phyloP scores from a whole-genome alignment of 2,888 invertebrate genomes.

The Pseudococcus viburni region DNA sequence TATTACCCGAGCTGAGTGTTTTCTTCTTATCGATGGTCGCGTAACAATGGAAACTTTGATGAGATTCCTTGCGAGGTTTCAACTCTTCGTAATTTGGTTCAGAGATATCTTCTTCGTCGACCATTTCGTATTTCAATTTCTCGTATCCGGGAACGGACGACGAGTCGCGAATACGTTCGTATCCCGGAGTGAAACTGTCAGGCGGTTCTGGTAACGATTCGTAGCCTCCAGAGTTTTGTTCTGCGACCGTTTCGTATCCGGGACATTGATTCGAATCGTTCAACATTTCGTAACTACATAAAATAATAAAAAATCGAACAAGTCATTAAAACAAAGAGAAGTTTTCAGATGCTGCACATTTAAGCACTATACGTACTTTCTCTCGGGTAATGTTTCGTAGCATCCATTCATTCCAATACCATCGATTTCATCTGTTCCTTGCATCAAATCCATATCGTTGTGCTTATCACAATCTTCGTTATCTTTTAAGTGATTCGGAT shows the following conservation, averaged over 20 bases:
- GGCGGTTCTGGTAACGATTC: slow-evolving; percentile 63
- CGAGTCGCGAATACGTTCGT: slow-evolving; percentile 66
- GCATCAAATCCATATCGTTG: not conserved
- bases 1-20: slow-evolving; percentile 69
- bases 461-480: not conserved
- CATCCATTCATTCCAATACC: slow-evolving; percentile 52
- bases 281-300: slow-evolving; percentile 56
- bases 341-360: not conserved
- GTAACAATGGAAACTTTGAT: slow-evolving; percentile 71
- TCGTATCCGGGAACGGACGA: slow-evolving; percentile 43
- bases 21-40: slow-evolving; percentile 73
- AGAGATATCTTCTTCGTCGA: slow-evolving; percentile 69
- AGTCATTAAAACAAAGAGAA: not conserved
- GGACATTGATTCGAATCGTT: slow-evolving; percentile 40
- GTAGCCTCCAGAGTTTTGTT: slow-evolving; percentile 36
- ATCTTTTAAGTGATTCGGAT: not conserved
- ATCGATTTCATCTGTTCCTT: slow-evolving; percentile 31
- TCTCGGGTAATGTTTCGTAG: slow-evolving; percentile 56
- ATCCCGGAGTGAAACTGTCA: slow-evolving; percentile 60
- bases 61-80: slow-evolving; percentile 70
- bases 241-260: slow-evolving; percentile 66
- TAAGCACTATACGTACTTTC: slow-evolving; percentile 44
- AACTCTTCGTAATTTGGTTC: slow-evolving; percentile 88
- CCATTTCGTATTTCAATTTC: slow-evolving; percentile 59
- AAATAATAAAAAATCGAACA: slow-evolving; percentile 10